Conservation (phyloP, 2,888 invertebrate species). For the Catocala sponsa region DNA sequence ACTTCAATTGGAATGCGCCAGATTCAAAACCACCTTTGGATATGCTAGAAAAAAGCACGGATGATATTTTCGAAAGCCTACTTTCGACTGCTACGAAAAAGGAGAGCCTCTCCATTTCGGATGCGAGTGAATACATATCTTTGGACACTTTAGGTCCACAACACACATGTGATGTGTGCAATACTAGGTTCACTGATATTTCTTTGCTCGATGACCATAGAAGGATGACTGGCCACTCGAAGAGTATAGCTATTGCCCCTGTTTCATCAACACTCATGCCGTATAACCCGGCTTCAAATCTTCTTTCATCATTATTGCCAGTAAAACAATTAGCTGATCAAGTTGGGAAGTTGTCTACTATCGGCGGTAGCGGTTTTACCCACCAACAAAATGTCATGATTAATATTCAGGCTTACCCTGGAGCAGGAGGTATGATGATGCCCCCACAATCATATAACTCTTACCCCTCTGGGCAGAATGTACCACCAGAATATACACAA, state of each 20-base stretch:
- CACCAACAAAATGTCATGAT: conserved; percentile 90
- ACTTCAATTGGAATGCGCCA: conserved; percentile 84
- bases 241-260: conserved; percentile 65
- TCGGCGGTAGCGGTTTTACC: conserved; percentile 75
- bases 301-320: conserved; percentile 78
- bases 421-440: conserved; percentile 81
- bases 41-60: conserved; percentile 80
- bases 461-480: conserved; percentile 73
- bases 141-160: conserved; percentile 89
- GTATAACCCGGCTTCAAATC: conserved; percentile 70
- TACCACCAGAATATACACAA: conserved; percentile 75
- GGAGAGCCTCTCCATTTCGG: conserved; percentile 71
- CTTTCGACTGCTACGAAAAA: conserved; percentile 77
- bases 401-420: conserved; percentile 90
- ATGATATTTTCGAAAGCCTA: conserved; percentile 83
- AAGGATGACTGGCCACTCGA: conserved; percentile 87
- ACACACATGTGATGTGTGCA: conserved; percentile 89
- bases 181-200: conserved; percentile 88
- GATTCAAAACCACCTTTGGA: conserved; percentile 79
- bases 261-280: conserved; percentile 73
- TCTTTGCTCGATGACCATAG: conserved; percentile 86
- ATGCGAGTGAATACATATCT: conserved; percentile 89
- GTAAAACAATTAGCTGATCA: conserved; percentile 83
- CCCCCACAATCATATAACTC: conserved; percentile 79
- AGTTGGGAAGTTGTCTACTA: conserved; percentile 79